Evolutionary conservation across 2,113 vertebrate species (phyloP), one percentile per base, ranked within the genome.

Genomic region (Cavia porcellus): DNA sequence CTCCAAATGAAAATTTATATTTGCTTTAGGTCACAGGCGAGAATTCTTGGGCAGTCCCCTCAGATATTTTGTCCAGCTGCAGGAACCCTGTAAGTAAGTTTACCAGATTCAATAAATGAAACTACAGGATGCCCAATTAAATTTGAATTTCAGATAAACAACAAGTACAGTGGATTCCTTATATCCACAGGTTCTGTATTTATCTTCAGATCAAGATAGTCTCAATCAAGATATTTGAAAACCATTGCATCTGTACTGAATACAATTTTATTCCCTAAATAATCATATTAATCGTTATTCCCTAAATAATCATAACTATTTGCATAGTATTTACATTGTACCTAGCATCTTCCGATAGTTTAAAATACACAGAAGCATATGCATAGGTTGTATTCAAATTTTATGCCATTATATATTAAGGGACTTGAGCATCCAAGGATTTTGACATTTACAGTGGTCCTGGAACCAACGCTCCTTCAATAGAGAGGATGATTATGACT

Each of bases 31-130:
- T 74, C 70, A 77, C 6, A 20, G 42, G 64, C 1, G 9, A 92
- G 90, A 84, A 72, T 55, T 86, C 94, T 79, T 57, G 35, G 42
- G 42, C 52, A 72, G 79, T 95, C 45, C 81, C 77, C 55, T 35
- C 3, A 20, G 35, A 86, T 66, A 89, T 11, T 24, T 61, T 24
- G 2, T 81, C 45, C 22, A 42, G 28, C 62, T 82, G 45, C 86
- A 47, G 59, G 88, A 87, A 83, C 74, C 19, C 24, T 47, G 2
- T 50, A 61, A 86, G 59, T 35, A 83, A 61, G 13, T 6, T 25
- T 86, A 50, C 22, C 88, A 86, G 15, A 64, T 32, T 96, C 82
- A 94, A 62, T 32, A 85, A 85, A 72, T 74, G 38, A 88, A 79
- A 94, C 52, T 38, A 62, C 6, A 82, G 70, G 61, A 89, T 8